Conservation (phyloP, 2,797 vertebrate genomes). For the Urosaurus nigricauda region DNA sequence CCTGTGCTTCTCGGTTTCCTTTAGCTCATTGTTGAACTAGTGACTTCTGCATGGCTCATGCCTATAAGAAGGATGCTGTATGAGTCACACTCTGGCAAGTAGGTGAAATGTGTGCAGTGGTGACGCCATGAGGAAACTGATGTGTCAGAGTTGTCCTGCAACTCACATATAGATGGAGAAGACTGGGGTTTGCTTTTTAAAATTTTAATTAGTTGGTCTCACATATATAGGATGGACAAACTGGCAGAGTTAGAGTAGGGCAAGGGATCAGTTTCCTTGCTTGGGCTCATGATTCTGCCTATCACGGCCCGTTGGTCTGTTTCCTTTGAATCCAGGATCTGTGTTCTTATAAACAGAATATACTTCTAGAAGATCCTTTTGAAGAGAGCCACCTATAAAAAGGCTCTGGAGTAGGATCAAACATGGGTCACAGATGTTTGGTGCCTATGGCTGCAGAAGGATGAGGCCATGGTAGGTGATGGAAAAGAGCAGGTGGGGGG, state of each 20-base stretch:
- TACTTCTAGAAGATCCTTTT: slow-evolving; percentile 2
- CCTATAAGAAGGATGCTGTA: slow-evolving; percentile 1
- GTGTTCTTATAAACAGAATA: neutral
- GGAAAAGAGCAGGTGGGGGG: slow-evolving; percentile 39
- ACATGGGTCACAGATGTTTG: neutral
- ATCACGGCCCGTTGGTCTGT: neutral
- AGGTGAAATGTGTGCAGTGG: neutral
- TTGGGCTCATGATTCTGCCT: neutral
- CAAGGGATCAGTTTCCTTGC: neutral
- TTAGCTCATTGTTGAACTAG: slow-evolving; percentile 17
- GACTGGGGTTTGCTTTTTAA: neutral
- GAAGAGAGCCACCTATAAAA: neutral
- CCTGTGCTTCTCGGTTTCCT: neutral
- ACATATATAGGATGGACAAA: neutral
- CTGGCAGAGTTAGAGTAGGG: neutral
- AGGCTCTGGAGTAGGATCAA: neutral
- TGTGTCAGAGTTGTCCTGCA: neutral
- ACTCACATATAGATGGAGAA: neutral
- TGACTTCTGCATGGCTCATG: slow-evolving; percentile 16
- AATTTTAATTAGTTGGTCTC: neutral
- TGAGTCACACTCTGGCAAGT: slow-evolving; percentile 31
- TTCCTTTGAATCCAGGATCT: neutral
- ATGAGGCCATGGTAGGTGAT: neutral
- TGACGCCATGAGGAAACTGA: slow-evolving; percentile 17
- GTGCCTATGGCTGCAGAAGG: neutral